These are phyloP conservation scores for Pseudomyrmex concolor DNA, from an alignment of 1,140 invertebrate species.

Conservation along the genomic window DNA sequence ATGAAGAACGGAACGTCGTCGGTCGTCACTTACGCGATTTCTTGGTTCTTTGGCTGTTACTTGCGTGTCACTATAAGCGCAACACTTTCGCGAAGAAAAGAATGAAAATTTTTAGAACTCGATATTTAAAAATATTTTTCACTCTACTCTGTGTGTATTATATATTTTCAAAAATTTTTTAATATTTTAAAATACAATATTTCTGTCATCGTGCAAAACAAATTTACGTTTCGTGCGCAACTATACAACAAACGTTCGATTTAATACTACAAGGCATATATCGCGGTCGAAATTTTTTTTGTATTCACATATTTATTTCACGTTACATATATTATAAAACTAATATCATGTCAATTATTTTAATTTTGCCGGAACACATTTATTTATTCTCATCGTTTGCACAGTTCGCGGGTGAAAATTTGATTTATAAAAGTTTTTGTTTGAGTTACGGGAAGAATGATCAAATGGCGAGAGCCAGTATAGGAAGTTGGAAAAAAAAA, in stretches of 20 bases:
- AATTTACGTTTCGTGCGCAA: neutral
- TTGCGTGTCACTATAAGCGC: slow-evolving; percentile 27
- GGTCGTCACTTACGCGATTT: slow-evolving; percentile 68
- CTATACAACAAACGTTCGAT: neutral
- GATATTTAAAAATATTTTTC: slow-evolving; percentile 14
- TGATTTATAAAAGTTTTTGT: slow-evolving; percentile 50
- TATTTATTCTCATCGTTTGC: slow-evolving; percentile 41
- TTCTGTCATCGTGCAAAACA: neutral
- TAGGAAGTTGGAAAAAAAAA: slow-evolving; percentile 65
- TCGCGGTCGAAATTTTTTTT: neutral
- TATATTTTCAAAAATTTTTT: neutral
- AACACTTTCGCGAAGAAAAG: too few relatives aligned
- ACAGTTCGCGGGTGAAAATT: neutral
- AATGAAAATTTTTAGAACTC: neutral
- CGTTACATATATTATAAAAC: slow-evolving; percentile 38
- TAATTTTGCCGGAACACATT: slow-evolving; percentile 9
- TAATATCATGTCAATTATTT: slow-evolving; percentile 28
- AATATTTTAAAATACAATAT: neutral
- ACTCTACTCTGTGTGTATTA: neutral
- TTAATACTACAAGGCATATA: neutral
- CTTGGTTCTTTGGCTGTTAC: slow-evolving; percentile 41
- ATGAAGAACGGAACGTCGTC: slow-evolving; percentile 53
- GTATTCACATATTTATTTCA: neutral
- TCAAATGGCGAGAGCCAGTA: slow-evolving; percentile 61
- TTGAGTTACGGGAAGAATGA: slow-evolving; percentile 14